Evolutionary conservation across 2,797 vertebrate genomes (phyloP).

Genomic region (Coreius guichenoti): DNA sequence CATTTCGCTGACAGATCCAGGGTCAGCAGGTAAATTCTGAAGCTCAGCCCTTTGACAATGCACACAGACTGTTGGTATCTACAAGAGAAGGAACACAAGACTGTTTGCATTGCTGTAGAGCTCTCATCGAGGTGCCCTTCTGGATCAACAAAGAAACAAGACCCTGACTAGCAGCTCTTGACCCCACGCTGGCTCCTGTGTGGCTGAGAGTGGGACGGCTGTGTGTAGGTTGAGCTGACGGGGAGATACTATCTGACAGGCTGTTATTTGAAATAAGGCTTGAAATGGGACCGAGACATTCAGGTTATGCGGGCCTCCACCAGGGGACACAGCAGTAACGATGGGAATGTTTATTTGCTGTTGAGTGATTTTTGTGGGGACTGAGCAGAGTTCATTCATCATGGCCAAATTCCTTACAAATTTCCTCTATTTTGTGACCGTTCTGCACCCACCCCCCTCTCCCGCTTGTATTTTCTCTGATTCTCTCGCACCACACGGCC

Average conservation of each 20-base stretch:
- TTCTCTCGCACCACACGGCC: conserved; percentile 24
- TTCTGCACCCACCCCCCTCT: conserved; percentile 8
- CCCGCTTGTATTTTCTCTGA: conserved; percentile 19
- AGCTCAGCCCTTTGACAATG: conserved; percentile 45
- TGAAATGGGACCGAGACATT: conserved; percentile 55
- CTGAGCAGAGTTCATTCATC: conserved; percentile 50
- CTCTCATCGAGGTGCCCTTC: conserved; percentile 51
- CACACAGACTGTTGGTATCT: conserved; percentile 48
- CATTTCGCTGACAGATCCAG: conserved; percentile 49
- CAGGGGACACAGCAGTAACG: conserved; percentile 56
- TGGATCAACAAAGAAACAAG: conserved; percentile 61
- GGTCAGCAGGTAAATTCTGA: conserved; percentile 53
- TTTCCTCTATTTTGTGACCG: background rate
- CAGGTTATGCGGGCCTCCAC: conserved; percentile 52
- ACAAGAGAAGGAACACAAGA: conserved; percentile 60
- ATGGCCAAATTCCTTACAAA: conserved; percentile 56
- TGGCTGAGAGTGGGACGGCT: conserved; percentile 53
- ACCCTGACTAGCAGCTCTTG: conserved; percentile 62
- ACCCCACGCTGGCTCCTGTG: conserved; percentile 61
- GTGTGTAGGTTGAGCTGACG: conserved; percentile 56
- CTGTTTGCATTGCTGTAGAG: conserved; percentile 59
- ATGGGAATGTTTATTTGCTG: conserved; percentile 60
- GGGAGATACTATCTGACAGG: conserved; percentile 61
- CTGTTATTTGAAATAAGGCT: conserved; percentile 57
- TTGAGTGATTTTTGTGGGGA: conserved; percentile 55